Evolutionary conservation across 2,888 invertebrate species (phyloP), one percentile per base, ranked within the genome.

Genomic region (Gryllus longicercus): DNA sequence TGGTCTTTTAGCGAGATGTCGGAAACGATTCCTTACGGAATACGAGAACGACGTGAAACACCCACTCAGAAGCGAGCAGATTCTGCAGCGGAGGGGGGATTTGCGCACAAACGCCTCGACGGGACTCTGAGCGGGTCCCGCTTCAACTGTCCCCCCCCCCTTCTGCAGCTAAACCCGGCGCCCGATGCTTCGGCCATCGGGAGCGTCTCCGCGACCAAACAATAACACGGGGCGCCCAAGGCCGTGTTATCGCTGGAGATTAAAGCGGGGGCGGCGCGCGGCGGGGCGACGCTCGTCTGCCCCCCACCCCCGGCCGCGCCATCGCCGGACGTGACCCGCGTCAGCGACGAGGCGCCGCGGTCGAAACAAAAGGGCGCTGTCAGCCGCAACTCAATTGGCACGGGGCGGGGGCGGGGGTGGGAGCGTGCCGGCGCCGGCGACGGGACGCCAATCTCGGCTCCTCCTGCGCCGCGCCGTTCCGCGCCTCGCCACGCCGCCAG

Each of bases 221-320:
- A 63, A 63, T 63, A 63, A 63, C 63, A 63, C 63, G 11, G 18
- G 63, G 16, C 63, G 63, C 63, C 63, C 12, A 63, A 14, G n/a
- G 63, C 63, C 63, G n/a, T 63, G 63, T 63, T 63, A 63, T 63
- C 63, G 63, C 63, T 63, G 63, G 63, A 63, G 63, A 63, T 63
- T 63, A 63, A n/a, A 63, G 63, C 63, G 63, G 63, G 14, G 16
- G 63, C n/a, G 63, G 63, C 14, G 63, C 16, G n/a, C 12, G n/a
- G 63, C 16, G n/a, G 63, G n/a, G 8, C 63, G 14, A 1, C 63
- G n/a, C 14, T 63, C 63, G 63, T 63, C 16, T 11, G 8, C 4
- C 63, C 16, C 63, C 14, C 63, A 63, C 63, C 3, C n/a, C 63
- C n/a, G 16, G 4, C 63, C 16, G 3, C 63, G n/a, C 63, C 63